Base-by-base conservation (phyloP, 2,113 vertebrate species). In the Myrmophylax atrothorax region DNA sequence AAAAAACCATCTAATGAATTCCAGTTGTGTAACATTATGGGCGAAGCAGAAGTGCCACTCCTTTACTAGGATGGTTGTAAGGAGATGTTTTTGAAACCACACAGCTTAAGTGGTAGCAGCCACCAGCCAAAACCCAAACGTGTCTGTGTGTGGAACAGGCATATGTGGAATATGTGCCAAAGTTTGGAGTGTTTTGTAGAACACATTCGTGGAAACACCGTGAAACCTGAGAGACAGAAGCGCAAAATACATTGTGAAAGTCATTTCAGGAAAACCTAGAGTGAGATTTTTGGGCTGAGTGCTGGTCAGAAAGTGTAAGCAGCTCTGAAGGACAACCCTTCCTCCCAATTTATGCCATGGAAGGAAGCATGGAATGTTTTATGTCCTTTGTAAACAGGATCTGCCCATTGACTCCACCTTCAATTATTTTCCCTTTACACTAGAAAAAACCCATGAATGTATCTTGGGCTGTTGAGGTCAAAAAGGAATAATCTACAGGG, bases 1-100 rank as follows among this genome's bases (percentile, higher is more conserved):
- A 66, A 82, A 90, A 88, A 86, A 55, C 55, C 82, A 49, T 37
- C 44, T 91, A 88, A 95, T 92, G 93, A 84, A 75, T 95, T 81
- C 92, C 93, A 97, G 93, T 84, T 31, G 1, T 46, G 68, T 3
- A 47, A 70, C 17, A 29, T 56, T 9, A 49, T 4, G 37, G 84
- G 80, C 17, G 44, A 40, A 92, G 77, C 22, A 94, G 84, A 89
- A 91, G 84, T 91, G 89, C 76, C 91, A 89, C 80, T 89, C 60
- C 77, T 94, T 60, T 5, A 10, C 88, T n/a, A 35, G 50, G 37
- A 46, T 56, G 40, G 55, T 37, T 94, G 83, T 75, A 59, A 56
- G 91, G 55, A 86, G 94, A 35, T 38, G 8, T 84, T 92, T 86
- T 37, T 90, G 77, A 91, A 95, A 91, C 80, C 91, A 60, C 91